A percentile compares a stretch with the other conserved stretches of the same genome.
Conservation (phyloP, 2,888 invertebrate species). For the Bimastos eiseni region DNA sequence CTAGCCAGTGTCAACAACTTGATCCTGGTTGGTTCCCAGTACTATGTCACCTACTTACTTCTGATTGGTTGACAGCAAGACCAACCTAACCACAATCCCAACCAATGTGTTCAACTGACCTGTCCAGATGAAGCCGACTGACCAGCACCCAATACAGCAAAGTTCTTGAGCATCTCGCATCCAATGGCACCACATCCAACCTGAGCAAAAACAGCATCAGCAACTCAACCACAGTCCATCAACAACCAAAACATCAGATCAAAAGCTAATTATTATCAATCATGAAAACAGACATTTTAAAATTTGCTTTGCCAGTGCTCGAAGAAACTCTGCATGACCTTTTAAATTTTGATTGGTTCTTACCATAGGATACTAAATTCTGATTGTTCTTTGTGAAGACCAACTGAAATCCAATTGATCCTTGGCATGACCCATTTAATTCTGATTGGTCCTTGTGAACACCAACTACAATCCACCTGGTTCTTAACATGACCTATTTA, state of each 20-base stretch:
- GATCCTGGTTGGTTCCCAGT: too few relatives aligned
- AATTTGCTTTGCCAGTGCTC: background rate
- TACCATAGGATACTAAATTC: too few relatives aligned
- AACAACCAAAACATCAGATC: background rate
- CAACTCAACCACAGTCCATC: background rate
- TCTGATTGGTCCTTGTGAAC: background rate
- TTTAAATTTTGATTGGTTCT: too few relatives aligned
- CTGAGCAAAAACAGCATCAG: conserved; percentile 45
- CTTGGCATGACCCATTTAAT: background rate
- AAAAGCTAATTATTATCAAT: too few relatives aligned
- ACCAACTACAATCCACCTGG: background rate
- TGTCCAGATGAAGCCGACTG: background rate
- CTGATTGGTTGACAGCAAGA: too few relatives aligned
- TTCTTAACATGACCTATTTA: background rate
- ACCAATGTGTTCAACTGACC: background rate
- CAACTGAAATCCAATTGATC: background rate
- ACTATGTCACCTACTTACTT: too few relatives aligned
- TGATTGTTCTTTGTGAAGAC: too few relatives aligned
- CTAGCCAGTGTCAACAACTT: too few relatives aligned
- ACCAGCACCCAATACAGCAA: conserved; percentile 57
- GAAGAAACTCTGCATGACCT: too few relatives aligned
- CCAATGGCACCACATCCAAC: conserved; percentile 64
- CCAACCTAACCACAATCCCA: too few relatives aligned
- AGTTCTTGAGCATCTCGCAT: conserved; percentile 63
- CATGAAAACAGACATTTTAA: background rate